Conservation (phyloP, 2,113 vertebrate genomes). For the Notechis scutatus region DNA sequence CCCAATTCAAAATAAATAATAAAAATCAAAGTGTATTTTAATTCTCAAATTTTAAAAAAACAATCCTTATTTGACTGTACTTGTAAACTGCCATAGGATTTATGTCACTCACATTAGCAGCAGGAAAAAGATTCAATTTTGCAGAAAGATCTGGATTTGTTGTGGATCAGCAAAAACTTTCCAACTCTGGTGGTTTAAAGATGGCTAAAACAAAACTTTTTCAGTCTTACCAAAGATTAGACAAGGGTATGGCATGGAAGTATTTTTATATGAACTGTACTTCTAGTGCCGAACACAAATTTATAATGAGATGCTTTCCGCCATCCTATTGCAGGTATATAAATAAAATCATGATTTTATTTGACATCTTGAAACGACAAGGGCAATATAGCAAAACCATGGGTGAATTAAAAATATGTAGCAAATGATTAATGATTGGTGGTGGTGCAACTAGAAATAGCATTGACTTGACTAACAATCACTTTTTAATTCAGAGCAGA, state of each 20-base stretch:
- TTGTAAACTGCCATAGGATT: background rate
- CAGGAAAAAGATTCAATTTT: background rate
- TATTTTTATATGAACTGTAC: background rate
- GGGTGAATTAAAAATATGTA: background rate
- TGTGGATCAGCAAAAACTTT: background rate
- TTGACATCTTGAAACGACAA: background rate
- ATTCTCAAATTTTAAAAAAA: background rate
- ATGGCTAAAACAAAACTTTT: background rate
- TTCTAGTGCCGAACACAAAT: background rate
- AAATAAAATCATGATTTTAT: background rate
- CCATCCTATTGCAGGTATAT: background rate
- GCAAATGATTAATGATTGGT: background rate
- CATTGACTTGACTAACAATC: background rate
- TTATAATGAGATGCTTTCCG: background rate
- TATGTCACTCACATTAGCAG: background rate
- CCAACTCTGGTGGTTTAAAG: background rate
- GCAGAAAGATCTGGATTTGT: background rate
- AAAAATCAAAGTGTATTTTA: background rate
- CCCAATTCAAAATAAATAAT: background rate
- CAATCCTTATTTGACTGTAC: background rate
- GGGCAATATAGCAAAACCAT: background rate
- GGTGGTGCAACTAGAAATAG: background rate
- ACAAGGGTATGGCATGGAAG: background rate
- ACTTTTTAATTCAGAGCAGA: background rate
- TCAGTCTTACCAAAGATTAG: background rate